Evolutionary conservation across 2,113 vertebrate genomes (phyloP).

Genomic region (Periophthalmodon schlosseri): DNA sequence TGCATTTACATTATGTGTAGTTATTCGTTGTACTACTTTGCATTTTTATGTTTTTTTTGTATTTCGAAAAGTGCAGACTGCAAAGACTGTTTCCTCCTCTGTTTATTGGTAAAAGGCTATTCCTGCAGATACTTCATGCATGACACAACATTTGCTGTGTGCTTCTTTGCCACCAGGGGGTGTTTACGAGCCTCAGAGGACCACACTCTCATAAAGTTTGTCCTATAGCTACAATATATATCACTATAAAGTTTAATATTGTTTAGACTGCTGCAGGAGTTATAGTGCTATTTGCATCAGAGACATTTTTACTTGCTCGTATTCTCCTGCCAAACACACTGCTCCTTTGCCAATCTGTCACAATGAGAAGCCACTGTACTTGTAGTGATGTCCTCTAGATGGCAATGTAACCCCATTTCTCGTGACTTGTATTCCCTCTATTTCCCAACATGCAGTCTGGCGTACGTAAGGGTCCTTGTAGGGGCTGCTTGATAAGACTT

Average conservation of each 20-base stretch:
- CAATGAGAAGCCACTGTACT: not conserved
- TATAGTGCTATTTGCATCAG: not conserved
- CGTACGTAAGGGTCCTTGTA: no score
- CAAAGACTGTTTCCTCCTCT: not conserved
- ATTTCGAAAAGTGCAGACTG: not conserved
- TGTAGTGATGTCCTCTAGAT: conserved; percentile 27
- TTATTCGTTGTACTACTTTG: no score
- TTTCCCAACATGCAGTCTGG: not conserved
- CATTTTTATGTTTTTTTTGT: no score
- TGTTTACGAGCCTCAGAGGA: conserved; percentile 16
- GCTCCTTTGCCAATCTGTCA: not conserved
- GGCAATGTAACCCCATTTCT: conserved; percentile 30
- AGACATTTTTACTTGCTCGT: conserved; percentile 7
- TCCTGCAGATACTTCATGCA: not conserved
- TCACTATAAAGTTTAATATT: conserved; percentile 21
- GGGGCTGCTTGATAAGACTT: no score
- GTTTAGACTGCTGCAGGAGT: conserved; percentile 4
- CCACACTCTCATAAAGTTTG: conserved; percentile 18
- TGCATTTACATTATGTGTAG: no score
- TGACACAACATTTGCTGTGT: not conserved
- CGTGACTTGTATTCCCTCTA: not conserved
- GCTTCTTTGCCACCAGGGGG: conserved; percentile 35
- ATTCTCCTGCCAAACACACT: conserved; percentile 10
- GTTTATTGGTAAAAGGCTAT: not conserved
- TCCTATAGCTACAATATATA: conserved; percentile 4